These are phyloP conservation scores for Alloplasta piceator DNA, from an alignment of 2,888 invertebrate genomes.

Conservation along the genomic window DNA sequence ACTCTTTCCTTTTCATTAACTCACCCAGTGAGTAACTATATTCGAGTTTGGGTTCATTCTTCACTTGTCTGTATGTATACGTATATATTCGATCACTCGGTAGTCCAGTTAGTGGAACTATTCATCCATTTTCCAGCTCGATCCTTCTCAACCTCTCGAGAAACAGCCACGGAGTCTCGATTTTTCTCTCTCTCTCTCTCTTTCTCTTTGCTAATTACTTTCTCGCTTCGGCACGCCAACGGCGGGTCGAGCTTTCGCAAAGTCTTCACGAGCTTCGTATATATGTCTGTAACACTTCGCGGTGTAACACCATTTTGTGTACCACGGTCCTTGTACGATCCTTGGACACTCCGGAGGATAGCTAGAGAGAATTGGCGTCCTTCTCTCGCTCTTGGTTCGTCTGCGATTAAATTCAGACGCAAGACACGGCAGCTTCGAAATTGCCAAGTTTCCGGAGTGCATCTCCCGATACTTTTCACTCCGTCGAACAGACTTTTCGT, in stretches of 20 bases:
- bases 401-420: slow-evolving; percentile 39
- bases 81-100: neutral
- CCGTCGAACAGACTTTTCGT: neutral
- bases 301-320: neutral
- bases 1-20: slow-evolving; percentile 41
- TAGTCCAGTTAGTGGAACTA: neutral
- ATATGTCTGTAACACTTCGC: slow-evolving; percentile 6
- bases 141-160: slow-evolving; percentile 25
- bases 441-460: slow-evolving; percentile 24
- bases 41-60: slow-evolving; percentile 8
- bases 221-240: slow-evolving; percentile 48
- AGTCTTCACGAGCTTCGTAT: slow-evolving; percentile 12
- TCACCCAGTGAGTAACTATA: slow-evolving; percentile 25
- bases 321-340: neutral
- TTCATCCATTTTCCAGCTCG: slow-evolving; percentile 29
- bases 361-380: neutral
- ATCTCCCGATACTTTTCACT: neutral
- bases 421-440: slow-evolving; percentile 12
- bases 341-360: neutral
- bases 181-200: slow-evolving; percentile 42
- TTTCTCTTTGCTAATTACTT: slow-evolving; percentile 51
- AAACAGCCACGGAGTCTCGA: slow-evolving; percentile 18
- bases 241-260: slow-evolving; percentile 12
- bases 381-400: slow-evolving; percentile 2
- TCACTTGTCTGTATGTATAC: neutral